phyloP scores from a whole-genome alignment of 37 sponge, comb jelly and placozoan genomes.

The Cliona cf. orientalis region DNA sequence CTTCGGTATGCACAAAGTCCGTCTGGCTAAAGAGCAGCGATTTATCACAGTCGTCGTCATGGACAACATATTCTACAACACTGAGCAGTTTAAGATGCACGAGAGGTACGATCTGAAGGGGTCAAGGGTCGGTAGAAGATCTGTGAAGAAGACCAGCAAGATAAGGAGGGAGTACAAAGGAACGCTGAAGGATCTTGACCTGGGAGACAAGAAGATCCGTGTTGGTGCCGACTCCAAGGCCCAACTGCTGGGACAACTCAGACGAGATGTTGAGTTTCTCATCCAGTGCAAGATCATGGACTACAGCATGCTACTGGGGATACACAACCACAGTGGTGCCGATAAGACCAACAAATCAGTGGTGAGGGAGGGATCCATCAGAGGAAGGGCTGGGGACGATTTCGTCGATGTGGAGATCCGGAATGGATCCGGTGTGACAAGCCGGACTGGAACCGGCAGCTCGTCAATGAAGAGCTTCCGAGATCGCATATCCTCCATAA shows the following conservation, averaged over 20 bases:
- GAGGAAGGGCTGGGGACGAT: slow-evolving; percentile 17
- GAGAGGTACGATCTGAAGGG: slow-evolving; percentile 91
- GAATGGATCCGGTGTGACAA: neutral
- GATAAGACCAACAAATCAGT: neutral
- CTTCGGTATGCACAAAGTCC: slow-evolving; percentile 83
- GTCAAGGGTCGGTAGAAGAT: slow-evolving; percentile 73
- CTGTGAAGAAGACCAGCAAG: slow-evolving; percentile 44
- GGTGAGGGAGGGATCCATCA: neutral
- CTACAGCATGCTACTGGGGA: slow-evolving; percentile 88
- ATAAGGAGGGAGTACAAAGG: slow-evolving; percentile 22
- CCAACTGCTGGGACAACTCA: slow-evolving; percentile 79
- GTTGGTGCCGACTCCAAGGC: slow-evolving; percentile 72
- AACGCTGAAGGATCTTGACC: slow-evolving; percentile 89
- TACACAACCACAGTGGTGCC: slow-evolving; percentile 51
- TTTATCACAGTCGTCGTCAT: slow-evolving; percentile 89
- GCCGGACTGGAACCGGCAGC: neutral
- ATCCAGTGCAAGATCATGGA: slow-evolving; percentile 75
- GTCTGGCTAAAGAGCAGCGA: slow-evolving; percentile 80
- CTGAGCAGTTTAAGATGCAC: slow-evolving; percentile 47
- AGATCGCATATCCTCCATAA: neutral
- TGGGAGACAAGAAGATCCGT: slow-evolving; percentile 49
- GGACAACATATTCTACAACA: slow-evolving; percentile 90
- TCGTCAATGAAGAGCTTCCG: neutral
- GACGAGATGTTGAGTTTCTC: slow-evolving; percentile 73
- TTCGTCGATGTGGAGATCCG: slow-evolving; percentile 13